These are phyloP conservation scores for Hozukius guyotensis DNA, from an alignment of 2,797 vertebrate species.

Conservation along the genomic window DNA sequence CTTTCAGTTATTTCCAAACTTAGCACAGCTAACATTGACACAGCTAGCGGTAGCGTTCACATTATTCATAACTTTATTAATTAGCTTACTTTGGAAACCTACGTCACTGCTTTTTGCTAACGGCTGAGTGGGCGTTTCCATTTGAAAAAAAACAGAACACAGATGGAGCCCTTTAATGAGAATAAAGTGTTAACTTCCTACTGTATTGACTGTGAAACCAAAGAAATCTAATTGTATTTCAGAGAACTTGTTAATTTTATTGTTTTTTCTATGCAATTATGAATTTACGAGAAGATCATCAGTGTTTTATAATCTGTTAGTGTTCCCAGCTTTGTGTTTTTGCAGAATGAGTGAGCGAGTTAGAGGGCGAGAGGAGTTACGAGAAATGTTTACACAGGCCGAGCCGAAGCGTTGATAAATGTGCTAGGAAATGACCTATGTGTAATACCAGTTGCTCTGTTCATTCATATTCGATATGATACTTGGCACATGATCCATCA, in stretches of 20 bases:
- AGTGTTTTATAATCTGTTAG: background rate
- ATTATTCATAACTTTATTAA: too few species aligned
- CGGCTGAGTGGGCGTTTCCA: too few species aligned
- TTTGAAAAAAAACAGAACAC: too few species aligned
- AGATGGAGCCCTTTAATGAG: background rate
- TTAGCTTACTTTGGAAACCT: too few species aligned
- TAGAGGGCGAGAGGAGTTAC: constrained; percentile 2
- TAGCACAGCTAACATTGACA: too few species aligned
- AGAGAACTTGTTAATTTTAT: background rate
- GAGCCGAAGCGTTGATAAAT: constrained; percentile 40
- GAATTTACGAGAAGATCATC: background rate
- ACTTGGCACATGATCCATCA: constrained; percentile 57
- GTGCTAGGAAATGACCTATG: constrained; percentile 46
- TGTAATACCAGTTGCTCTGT: constrained; percentile 32
- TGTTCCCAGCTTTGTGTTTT: background rate
- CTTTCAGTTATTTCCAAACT: too few species aligned
- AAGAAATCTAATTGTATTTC: constrained; percentile 2
- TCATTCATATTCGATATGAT: constrained; percentile 41
- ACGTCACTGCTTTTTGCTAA: too few species aligned
- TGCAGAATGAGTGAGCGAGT: background rate
- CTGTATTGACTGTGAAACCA: constrained; percentile 2
- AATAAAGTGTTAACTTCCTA: constrained; percentile 7
- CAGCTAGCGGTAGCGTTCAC: too few species aligned
- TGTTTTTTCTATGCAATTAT: constrained; percentile 2
- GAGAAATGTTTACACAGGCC: constrained; percentile 28